Evolutionary conservation across 2,888 invertebrate genomes (phyloP), one percentile per base, ranked within the genome.

Genomic region (Stratiomys singularior): DNA sequence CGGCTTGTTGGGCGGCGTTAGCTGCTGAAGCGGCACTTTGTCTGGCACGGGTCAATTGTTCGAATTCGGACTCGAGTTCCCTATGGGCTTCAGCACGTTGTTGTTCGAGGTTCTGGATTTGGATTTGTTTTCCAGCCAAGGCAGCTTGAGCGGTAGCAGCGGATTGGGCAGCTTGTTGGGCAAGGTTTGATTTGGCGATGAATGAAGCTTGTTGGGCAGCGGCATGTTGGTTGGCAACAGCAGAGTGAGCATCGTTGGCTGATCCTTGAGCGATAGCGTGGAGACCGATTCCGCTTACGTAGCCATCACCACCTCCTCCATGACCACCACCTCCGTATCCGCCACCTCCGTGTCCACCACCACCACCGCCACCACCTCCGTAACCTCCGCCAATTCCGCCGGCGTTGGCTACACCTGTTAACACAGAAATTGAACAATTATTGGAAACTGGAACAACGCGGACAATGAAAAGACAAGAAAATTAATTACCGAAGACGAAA

Each of bases 11-110:
- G 0, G 93, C 92, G 0, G 92, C 88, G 79, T 91, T 89, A 44
- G 90, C 90, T 0, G 92, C 91, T 0, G 92, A 88, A 79, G 90
- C 90, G 0, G 93, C 92, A 0, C 93, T 84, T 80, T 92, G 88
- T 85, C 92, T 92, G 1, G 93, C 92, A 82, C 92, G 92, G 83
- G 91, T 91, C 83, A 93, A 84, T 86, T 93, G 93, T 88, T 90
- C 90, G 82, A 91, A 90, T 84, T 93, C 93, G 13, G 91, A 90
- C 82, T 92, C 91, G 0, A 93, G 88, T 0, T 88, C 90, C 0
- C 90, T 89, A 83, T 92, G 91, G 0, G 92, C 91, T 81, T 93
- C 92, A 30, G 91, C 88, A 25, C 90, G 90, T 85, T 93, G 93
- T 84, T 93, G 92, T 83, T 93, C 92, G 79, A 93, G 85, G 0